These are phyloP conservation scores for Leptoclinus maculatus DNA, from an alignment of 2,797 vertebrate species.

Conservation along the genomic window DNA sequence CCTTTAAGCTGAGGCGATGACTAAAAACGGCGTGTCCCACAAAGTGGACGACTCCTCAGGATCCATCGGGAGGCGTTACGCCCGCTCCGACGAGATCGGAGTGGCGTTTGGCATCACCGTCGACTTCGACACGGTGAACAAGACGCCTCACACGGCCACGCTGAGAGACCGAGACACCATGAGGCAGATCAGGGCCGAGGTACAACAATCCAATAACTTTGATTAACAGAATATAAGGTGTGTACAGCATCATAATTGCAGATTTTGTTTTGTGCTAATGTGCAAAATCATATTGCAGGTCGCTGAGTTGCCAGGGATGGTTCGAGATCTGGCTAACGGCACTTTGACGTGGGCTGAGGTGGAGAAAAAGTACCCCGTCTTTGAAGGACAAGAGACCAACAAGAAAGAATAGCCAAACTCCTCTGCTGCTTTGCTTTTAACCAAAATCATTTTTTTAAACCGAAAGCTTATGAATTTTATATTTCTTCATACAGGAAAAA, in stretches of 20 bases:
- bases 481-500: neutral
- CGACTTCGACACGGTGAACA: constrained; percentile 96
- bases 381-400: constrained; percentile 92
- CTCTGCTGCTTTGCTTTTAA: neutral
- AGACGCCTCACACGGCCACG: constrained; percentile 93
- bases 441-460: neutral
- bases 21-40: constrained; percentile 90
- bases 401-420: constrained; percentile 84
- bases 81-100: constrained; percentile 94
- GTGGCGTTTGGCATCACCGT: constrained; percentile 97
- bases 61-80: constrained; percentile 95
- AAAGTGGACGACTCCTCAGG: constrained; percentile 97
- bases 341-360: constrained; percentile 88
- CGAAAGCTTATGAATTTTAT: neutral
- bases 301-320: constrained; percentile 84
- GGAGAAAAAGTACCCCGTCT: constrained; percentile 89
- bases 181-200: constrained; percentile 96
- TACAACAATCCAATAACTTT: constrained; percentile 55
- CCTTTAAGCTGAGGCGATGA: constrained; percentile 91
- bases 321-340: constrained; percentile 88
- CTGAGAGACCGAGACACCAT: constrained; percentile 95
- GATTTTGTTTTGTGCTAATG: neutral
- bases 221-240: neutral
- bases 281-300: constrained; percentile 33
- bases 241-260: neutral